phyloP scores from a whole-genome alignment of 2,888 invertebrate genomes.

The Tenthredo distinguenda region DNA sequence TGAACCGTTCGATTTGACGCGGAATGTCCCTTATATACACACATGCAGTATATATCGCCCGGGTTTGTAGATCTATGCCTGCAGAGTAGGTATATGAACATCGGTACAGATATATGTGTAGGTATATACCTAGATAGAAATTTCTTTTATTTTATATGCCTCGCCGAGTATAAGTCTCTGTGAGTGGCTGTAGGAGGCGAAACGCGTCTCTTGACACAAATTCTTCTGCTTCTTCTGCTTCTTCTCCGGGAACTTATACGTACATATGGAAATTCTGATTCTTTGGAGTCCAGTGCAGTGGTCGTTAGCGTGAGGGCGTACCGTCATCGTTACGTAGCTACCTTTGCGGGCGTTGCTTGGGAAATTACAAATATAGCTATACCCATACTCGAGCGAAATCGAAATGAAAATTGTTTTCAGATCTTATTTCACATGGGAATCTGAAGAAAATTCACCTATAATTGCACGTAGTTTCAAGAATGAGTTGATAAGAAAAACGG shows the following conservation, averaged over 20 bases:
- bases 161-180: constrained; percentile 17
- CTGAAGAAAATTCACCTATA: background rate
- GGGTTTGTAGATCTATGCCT: background rate
- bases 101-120: background rate
- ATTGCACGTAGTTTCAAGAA: background rate
- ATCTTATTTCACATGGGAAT: background rate
- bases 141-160: constrained; percentile 19
- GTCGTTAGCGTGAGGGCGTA: background rate
- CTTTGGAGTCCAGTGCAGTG: background rate
- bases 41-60: background rate
- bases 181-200: constrained; percentile 38
- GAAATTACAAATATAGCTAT: constrained; percentile 9
- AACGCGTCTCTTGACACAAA: constrained; percentile 48
- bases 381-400: no score
- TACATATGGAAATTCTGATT: constrained; percentile 37
- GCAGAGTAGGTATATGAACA: background rate
- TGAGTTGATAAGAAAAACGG: background rate
- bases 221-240: constrained; percentile 34
- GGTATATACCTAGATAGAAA: constrained; percentile 5
- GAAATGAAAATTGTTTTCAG: background rate
- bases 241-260: background rate
- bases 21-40: background rate
- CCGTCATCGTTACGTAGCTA: background rate
- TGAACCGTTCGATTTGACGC: background rate
- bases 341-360: constrained; percentile 23